phyloP scores from a whole-genome alignment of 2,888 invertebrate genomes.

The Cremastinae sp. region DNA sequence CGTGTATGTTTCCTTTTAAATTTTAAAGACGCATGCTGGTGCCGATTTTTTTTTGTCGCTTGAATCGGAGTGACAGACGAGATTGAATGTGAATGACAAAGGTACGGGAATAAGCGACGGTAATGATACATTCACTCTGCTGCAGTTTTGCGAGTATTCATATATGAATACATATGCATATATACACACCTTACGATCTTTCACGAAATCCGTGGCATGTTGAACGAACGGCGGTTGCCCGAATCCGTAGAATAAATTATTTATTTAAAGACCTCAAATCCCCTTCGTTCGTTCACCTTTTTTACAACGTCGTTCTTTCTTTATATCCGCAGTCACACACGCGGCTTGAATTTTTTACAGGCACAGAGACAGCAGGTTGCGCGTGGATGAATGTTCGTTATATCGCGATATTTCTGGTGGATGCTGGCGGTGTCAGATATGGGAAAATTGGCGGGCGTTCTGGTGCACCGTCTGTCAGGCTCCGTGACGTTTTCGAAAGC shows the following conservation, averaged over 20 bases:
- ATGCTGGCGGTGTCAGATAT: conserved; percentile 38
- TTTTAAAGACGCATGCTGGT: no score
- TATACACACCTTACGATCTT: not conserved
- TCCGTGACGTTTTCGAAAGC: conserved; percentile 54
- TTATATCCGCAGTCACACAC: not conserved
- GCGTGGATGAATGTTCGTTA: not conserved
- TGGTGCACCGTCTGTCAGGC: conserved; percentile 49
- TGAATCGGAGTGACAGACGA: conserved; percentile 19
- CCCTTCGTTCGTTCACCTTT: conserved; percentile 21
- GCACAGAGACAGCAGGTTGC: not conserved
- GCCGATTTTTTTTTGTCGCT: conserved; percentile 6
- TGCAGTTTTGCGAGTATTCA: no score
- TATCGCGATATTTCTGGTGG: conserved; percentile 17
- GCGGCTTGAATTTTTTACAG: not conserved
- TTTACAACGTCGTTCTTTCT: not conserved
- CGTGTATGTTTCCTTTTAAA: no score
- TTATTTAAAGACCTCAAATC: conserved; percentile 7
- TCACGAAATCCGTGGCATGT: not conserved
- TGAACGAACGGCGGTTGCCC: not conserved
- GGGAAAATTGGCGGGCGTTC: conserved; percentile 52
- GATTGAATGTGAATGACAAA: conserved; percentile 21
- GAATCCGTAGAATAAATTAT: conserved; percentile 1
- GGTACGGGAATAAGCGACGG: no score
- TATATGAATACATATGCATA: no score
- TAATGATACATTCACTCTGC: conserved; percentile 12